phyloP scores from a whole-genome alignment of 2,113 vertebrate genomes.

The Hemicordylus capensis region DNA sequence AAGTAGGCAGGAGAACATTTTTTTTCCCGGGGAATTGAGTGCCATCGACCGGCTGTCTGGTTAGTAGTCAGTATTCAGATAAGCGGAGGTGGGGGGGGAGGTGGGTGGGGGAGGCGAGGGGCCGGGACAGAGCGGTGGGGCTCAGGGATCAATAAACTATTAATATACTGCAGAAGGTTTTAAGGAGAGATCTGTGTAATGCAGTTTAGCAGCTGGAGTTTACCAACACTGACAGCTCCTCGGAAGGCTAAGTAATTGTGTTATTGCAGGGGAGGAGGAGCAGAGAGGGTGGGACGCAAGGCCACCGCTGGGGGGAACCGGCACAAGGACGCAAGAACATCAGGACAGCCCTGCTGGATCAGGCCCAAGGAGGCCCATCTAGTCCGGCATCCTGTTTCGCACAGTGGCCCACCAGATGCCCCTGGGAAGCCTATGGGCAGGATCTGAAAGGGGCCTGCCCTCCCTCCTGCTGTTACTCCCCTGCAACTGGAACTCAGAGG shows the following conservation, averaged over 20 bases:
- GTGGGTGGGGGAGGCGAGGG: background rate
- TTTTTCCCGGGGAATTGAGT: background rate
- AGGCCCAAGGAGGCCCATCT: too few species aligned
- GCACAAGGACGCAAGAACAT: too few species aligned
- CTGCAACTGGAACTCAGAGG: too few species aligned
- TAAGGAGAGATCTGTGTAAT: slow-evolving; percentile 61
- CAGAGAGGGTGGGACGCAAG: background rate
- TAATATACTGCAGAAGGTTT: slow-evolving; percentile 67
- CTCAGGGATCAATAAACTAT: slow-evolving; percentile 73
- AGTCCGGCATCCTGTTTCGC: too few species aligned
- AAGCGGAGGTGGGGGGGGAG: background rate
- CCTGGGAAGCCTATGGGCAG: too few species aligned
- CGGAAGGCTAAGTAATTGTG: slow-evolving; percentile 59
- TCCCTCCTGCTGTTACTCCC: too few species aligned
- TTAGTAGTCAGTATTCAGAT: slow-evolving; percentile 45
- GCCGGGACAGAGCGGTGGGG: background rate
- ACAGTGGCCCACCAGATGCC: too few species aligned
- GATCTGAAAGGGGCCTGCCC: too few species aligned
- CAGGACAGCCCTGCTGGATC: too few species aligned
- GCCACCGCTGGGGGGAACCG: too few species aligned
- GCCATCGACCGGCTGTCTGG: background rate
- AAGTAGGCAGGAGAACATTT: background rate
- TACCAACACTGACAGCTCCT: slow-evolving; percentile 62
- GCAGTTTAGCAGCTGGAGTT: slow-evolving; percentile 67
- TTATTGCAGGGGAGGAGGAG: slow-evolving; percentile 50